Percentiles rank a stretch among this genome's conserved stretches.
Conservation (phyloP, 1,140 invertebrate genomes). For the Tetramorium simillimum region DNA sequence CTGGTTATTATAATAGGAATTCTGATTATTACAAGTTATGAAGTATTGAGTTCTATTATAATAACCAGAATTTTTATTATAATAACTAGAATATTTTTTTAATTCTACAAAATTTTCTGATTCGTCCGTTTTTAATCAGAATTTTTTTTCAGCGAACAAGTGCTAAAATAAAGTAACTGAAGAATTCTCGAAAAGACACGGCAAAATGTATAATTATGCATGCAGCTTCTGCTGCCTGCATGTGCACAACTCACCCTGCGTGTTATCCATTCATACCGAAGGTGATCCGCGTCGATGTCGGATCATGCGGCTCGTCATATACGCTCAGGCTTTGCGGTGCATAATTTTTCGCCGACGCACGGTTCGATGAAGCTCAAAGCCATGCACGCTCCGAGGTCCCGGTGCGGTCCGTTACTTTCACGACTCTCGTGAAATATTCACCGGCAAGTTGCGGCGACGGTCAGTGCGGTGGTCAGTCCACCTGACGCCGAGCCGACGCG, state of each 20-base stretch:
- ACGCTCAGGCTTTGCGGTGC: not conserved
- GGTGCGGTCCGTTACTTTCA: conserved; percentile 32
- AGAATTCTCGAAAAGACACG: not conserved
- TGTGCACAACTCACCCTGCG: not conserved
- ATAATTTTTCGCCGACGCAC: conserved; percentile 34
- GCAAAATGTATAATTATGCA: not conserved
- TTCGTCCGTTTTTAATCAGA: too few species aligned
- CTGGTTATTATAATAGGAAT: too few species aligned
- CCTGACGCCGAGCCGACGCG: not conserved
- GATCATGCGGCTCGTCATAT: not conserved
- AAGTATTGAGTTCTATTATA: too few species aligned
- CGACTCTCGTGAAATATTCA: conserved; percentile 47
- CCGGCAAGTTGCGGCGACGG: not conserved
- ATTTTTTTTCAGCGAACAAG: too few species aligned
- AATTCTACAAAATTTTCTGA: too few species aligned
- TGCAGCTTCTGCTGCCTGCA: too few species aligned
- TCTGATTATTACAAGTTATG: too few species aligned
- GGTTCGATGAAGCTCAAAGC: conserved; percentile 41
- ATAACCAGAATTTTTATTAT: too few species aligned
- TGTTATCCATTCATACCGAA: conserved; percentile 14
- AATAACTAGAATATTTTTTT: too few species aligned
- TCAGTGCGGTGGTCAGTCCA: not conserved
- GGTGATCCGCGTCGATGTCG: not conserved
- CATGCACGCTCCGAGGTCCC: not conserved
- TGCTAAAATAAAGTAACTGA: not conserved